These are phyloP conservation scores for Drosophila buzzatii DNA, from an alignment of 2,888 invertebrate species.

Conservation along the genomic window DNA sequence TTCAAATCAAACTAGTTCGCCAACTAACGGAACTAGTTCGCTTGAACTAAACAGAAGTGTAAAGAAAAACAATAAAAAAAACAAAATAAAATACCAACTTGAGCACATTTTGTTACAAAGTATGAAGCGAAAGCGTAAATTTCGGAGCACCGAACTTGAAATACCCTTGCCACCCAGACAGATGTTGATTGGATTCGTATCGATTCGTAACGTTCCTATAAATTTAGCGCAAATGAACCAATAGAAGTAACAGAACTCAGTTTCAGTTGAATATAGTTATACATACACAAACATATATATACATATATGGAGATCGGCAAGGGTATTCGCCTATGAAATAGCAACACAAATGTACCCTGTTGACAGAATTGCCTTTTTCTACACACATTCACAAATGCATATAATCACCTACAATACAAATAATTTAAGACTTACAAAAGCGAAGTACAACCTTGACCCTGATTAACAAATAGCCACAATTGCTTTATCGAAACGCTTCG, in stretches of 20 bases:
- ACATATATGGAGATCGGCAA: slow-evolving; percentile 5
- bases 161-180: slow-evolving; percentile 33
- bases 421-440: slow-evolving; percentile 63
- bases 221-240: background rate
- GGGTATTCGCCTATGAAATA: slow-evolving; percentile 21
- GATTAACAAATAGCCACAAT: slow-evolving; percentile 45
- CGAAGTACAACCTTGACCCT: slow-evolving; percentile 35
- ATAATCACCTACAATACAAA: slow-evolving; percentile 76
- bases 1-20: slow-evolving; percentile 49
- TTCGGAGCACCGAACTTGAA: slow-evolving; percentile 36
- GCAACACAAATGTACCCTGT: slow-evolving; percentile 76
- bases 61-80: background rate
- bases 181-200: background rate
- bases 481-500: background rate
- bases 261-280: background rate
- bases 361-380: slow-evolving; percentile 82
- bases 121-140: background rate
- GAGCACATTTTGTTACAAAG: slow-evolving; percentile 10
- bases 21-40: slow-evolving; percentile 52
- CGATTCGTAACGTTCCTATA: slow-evolving; percentile 8
- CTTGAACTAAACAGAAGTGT: slow-evolving; percentile 13
- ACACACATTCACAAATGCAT: slow-evolving; percentile 62
- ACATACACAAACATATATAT: background rate
- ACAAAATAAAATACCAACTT: background rate
- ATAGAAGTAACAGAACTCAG: background rate